Percentiles rank a stretch among this genome's conserved stretches.
These are phyloP conservation scores for Sorex maritimensis DNA, from an alignment of 2,797 vertebrate genomes.

Conservation along the genomic window DNA sequence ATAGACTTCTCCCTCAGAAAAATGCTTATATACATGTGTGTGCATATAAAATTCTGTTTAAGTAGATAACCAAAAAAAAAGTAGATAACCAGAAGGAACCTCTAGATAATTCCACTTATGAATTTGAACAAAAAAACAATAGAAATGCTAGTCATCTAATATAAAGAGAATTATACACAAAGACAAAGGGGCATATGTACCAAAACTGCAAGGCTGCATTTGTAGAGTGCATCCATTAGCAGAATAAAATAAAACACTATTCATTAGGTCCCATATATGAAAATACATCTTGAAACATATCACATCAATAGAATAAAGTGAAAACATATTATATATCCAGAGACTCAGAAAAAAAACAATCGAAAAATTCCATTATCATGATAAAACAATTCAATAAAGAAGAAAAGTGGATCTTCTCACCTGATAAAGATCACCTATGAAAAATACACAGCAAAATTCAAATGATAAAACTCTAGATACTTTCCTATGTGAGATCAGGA, in stretches of 20 bases:
- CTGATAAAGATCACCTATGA: background rate
- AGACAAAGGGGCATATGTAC: background rate
- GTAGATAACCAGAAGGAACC: background rate
- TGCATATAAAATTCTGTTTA: background rate
- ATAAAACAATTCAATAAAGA: background rate
- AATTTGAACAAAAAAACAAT: background rate
- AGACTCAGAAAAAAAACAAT: background rate
- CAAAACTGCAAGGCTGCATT: background rate
- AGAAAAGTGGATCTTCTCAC: background rate
- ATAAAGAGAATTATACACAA: background rate
- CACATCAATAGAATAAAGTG: background rate
- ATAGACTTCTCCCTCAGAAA: background rate
- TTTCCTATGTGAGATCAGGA: background rate
- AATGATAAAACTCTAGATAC: background rate
- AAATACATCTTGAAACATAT: constrained; percentile 17
- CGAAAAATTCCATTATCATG: constrained; percentile 28
- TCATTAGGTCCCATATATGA: background rate
- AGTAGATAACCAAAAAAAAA: constrained; percentile 9
- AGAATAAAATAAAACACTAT: too few species aligned
- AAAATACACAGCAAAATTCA: background rate
- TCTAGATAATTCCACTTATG: background rate
- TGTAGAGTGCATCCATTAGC: too few species aligned
- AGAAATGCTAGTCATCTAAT: constrained; percentile 5
- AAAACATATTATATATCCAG: constrained; percentile 7
- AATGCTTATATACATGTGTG: background rate